These are phyloP conservation scores for Oryzias melastigma DNA, from an alignment of 2,113 vertebrate species.

Conservation along the genomic window DNA sequence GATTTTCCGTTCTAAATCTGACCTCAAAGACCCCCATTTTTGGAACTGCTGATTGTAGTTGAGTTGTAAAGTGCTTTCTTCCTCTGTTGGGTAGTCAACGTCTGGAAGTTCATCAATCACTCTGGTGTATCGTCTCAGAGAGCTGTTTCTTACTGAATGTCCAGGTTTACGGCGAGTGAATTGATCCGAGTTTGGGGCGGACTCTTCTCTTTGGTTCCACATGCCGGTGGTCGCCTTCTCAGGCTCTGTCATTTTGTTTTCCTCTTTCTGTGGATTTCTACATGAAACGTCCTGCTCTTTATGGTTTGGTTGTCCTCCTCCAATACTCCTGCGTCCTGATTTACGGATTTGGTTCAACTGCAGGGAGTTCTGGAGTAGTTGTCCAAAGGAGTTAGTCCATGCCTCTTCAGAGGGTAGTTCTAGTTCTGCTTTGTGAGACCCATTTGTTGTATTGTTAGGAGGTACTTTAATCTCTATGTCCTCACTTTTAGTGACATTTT, in stretches of 20 bases:
- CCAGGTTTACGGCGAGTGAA: neutral
- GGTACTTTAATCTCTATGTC: constrained; percentile 28
- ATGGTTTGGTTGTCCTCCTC: neutral
- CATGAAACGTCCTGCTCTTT: neutral
- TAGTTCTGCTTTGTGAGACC: constrained; percentile 7
- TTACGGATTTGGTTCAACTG: neutral
- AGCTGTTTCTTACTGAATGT: constrained; percentile 13
- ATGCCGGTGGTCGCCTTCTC: constrained; percentile 10
- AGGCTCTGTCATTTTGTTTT: constrained; percentile 18
- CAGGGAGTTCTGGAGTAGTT: neutral
- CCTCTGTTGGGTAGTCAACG: constrained; percentile 52
- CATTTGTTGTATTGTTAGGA: constrained; percentile 25
- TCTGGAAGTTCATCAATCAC: constrained; percentile 48
- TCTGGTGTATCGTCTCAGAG: constrained; percentile 10
- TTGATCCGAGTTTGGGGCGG: constrained; percentile 6
- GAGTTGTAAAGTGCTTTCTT: constrained; percentile 18
- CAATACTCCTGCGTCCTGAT: neutral
- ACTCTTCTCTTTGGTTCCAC: constrained; percentile 25
- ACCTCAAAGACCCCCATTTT: neutral
- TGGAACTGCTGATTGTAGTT: constrained; percentile 7
- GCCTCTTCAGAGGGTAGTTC: constrained; percentile 8
- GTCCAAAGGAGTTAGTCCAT: neutral
- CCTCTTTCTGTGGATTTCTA: constrained; percentile 21
- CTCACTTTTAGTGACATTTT: constrained; percentile 3
- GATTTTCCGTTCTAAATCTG: neutral